phyloP scores from a whole-genome alignment of 2,113 vertebrate species.

The Ahaetulla prasina region DNA sequence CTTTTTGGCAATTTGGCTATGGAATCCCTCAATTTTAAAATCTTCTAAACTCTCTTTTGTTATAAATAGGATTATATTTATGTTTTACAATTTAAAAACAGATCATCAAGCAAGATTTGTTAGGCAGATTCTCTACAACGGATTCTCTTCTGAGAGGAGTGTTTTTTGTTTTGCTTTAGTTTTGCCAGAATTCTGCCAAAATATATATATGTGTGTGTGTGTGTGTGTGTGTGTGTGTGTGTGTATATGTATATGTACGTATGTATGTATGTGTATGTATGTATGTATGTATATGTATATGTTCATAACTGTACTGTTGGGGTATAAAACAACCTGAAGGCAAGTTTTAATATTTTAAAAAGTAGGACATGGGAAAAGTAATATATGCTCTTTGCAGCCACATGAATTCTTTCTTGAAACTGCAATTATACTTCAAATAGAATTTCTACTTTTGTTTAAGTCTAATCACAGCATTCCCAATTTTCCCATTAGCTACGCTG shows the following conservation, averaged over 20 bases:
- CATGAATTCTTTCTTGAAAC: background rate
- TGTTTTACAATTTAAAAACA: slow-evolving; percentile 47
- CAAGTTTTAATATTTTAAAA: background rate
- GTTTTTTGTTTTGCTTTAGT: slow-evolving; percentile 50
- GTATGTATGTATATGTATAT: no score
- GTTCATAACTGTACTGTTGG: background rate
- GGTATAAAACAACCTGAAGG: background rate
- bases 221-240: no score
- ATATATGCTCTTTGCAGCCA: background rate
- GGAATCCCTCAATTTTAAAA: background rate
- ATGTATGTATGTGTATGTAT: no score
- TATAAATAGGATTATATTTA: slow-evolving; percentile 39
- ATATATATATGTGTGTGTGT: no score
- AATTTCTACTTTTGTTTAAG: background rate
- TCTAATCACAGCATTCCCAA: background rate
- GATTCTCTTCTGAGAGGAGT: slow-evolving; percentile 62
- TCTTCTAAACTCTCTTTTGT: background rate
- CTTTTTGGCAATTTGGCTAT: background rate
- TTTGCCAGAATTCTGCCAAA: slow-evolving; percentile 31
- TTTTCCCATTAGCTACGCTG: background rate
- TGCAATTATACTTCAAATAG: background rate
- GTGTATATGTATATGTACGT: no score
- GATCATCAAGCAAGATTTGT: slow-evolving; percentile 58
- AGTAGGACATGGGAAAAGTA: background rate
- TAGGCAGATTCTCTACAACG: slow-evolving; percentile 64